phyloP scores from a whole-genome alignment of 2,888 invertebrate species.

The Nomada flava region DNA sequence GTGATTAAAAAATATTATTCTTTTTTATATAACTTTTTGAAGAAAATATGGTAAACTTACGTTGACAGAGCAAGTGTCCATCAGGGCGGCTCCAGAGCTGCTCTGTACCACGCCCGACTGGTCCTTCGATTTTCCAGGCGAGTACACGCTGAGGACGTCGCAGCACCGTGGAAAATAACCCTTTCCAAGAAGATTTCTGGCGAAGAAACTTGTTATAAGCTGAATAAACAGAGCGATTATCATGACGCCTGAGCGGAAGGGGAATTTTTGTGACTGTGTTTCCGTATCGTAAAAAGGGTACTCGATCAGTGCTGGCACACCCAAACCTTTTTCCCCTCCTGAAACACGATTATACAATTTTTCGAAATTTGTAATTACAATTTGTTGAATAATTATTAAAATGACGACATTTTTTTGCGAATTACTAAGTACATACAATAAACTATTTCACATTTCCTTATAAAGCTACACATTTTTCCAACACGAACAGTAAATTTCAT shows the following conservation, averaged over 20 bases:
- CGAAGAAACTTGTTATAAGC: constrained; percentile 85
- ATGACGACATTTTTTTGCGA: too few species aligned
- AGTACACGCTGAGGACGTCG: constrained; percentile 81
- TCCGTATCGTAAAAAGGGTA: constrained; percentile 85
- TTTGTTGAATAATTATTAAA: background rate
- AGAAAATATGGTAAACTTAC: constrained; percentile 62
- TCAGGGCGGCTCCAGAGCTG: constrained; percentile 81
- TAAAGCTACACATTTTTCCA: too few species aligned
- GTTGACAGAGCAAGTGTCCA: constrained; percentile 80
- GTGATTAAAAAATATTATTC: background rate
- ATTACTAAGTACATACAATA: too few species aligned
- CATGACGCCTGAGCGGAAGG: constrained; percentile 89
- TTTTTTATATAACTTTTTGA: background rate
- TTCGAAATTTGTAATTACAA: background rate
- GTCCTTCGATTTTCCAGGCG: constrained; percentile 80
- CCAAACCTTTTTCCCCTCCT: constrained; percentile 87
- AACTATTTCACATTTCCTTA: too few species aligned
- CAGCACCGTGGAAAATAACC: constrained; percentile 81
- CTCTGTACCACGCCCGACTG: constrained; percentile 81
- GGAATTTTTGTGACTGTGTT: constrained; percentile 86
- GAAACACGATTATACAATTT: constrained; percentile 55
- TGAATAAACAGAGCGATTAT: constrained; percentile 85
- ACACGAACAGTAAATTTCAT: background rate
- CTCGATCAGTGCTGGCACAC: constrained; percentile 86
- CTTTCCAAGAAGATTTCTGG: constrained; percentile 80